Base-by-base conservation (phyloP, 2,797 vertebrate genomes). In the Corythornis leucogaster region DNA sequence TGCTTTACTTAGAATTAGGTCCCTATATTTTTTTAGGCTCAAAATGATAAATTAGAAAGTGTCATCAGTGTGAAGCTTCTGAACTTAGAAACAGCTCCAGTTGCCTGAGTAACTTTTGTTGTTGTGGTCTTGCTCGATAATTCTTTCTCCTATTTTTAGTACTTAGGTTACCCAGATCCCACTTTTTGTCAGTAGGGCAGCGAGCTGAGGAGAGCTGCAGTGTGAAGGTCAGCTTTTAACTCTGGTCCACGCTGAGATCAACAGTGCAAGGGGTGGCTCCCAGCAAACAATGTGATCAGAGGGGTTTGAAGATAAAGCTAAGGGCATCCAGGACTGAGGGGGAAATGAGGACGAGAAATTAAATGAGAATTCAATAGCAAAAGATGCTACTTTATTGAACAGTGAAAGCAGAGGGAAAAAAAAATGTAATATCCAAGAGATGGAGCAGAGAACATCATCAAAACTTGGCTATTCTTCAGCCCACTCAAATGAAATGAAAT, bases 211-310 rank as follows among this genome's bases (percentile, higher is more conserved):
- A 85, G n/a, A 71, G 46, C 24, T 82, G 63, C 20, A 77, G 53
- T 95, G 90, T 93, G 80, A 91, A 95, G 79, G 86, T 94, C 77
- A 94, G 73, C 89, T 76, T 92, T 96, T 94, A 93, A 74, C 87
- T 92, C 64, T 14, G 26, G 61, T 75, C 77, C 75, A 17, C 3
- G 6, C 63, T 38, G 79, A 67, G 50, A 92, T 62, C 85, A 95
- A 88, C 7, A 20, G 87, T 95, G 70, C 89, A 59, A 88, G 75
- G 40, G 59, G 86, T 90, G 73, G 83, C 28, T 87, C 69, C 54
- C 84, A 90, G 82, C 79, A 90, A 85, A 63, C 45, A 45, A 30
- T 12, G 46, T 59, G 68, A 87, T 89, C 79, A 57, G 51, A 70
- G 40, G 55, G 76, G 89, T 87, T 25, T 83, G 43, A 82, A 59